Percentiles rank a stretch among this genome's conserved stretches.
Evolutionary conservation across 2,888 invertebrate species (phyloP).

Genomic region (Lepidonotus clava): DNA sequence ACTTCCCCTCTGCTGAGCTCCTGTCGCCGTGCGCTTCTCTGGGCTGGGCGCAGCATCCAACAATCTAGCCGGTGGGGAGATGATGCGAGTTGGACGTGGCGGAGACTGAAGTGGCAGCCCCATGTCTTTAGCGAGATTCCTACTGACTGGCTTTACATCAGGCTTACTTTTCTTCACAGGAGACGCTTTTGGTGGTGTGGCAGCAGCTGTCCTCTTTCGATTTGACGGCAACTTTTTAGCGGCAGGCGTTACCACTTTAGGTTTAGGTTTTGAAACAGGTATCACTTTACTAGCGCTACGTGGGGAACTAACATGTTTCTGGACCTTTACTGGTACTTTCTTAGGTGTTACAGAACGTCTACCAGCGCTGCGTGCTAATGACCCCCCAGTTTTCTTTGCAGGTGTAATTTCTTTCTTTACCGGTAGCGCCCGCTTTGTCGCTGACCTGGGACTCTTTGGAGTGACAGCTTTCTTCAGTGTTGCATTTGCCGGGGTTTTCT

Average conservation of each 20-base stretch:
- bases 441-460: too few species aligned
- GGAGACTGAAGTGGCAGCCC: not conserved
- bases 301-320: too few species aligned
- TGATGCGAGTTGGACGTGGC: not conserved
- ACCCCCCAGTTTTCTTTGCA: too few species aligned
- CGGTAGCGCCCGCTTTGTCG: too few species aligned
- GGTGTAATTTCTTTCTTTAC: too few species aligned
- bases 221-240: not conserved
- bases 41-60: too few species aligned
- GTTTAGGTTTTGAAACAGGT: too few species aligned
- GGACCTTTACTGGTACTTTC: too few species aligned
- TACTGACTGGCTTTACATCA: not conserved
- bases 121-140: not conserved
- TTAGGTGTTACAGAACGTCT: too few species aligned
- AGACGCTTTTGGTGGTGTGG: not conserved
- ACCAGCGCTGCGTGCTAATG: too few species aligned
- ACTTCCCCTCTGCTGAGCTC: not conserved
- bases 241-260: not conserved
- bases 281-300: too few species aligned
- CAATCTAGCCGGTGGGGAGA: constrained; percentile 6
- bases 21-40: too few species aligned
- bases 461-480: not conserved
- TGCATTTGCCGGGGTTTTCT: not conserved
- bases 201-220: not conserved
- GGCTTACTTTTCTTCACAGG: constrained; percentile 10